These are phyloP conservation scores for Recurvirostra avosetta DNA, from an alignment of 2,113 vertebrate species.

Conservation along the genomic window DNA sequence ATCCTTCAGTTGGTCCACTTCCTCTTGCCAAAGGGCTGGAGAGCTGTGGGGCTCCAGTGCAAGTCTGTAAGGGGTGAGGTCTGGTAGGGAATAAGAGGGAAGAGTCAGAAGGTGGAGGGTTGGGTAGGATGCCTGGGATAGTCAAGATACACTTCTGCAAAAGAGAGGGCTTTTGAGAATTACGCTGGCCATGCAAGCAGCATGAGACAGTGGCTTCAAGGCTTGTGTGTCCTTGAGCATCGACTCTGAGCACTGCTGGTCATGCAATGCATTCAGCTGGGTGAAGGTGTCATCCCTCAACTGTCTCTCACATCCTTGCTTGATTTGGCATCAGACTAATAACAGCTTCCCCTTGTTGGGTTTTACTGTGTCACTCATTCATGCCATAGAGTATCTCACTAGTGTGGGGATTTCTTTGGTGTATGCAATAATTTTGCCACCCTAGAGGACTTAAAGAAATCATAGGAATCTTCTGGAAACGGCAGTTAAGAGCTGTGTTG, in stretches of 20 bases:
- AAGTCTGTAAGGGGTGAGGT: neutral
- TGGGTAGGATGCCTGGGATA: neutral
- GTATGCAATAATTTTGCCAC: neutral
- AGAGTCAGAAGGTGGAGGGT: neutral
- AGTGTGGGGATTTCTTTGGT: neutral
- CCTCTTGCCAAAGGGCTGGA: neutral
- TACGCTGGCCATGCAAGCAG: neutral
- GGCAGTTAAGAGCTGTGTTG: neutral
- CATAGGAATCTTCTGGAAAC: neutral
- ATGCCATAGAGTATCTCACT: neutral
- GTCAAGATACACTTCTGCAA: neutral
- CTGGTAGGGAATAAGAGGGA: neutral
- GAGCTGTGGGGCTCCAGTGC: neutral
- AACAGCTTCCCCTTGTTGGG: neutral
- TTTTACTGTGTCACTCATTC: neutral
- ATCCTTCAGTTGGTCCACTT: neutral
- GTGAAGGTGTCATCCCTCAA: neutral
- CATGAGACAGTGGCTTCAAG: neutral
- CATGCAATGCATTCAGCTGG: rapidly evolving
- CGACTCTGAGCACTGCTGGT: neutral
- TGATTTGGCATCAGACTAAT: neutral
- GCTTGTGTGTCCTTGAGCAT: neutral
- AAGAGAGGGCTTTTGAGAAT: neutral
- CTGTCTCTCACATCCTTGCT: neutral
- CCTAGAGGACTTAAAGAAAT: neutral